Percentiles rank a stretch among this genome's conserved stretches.
Conservation (phyloP, 2,113 vertebrate species). For the Synodontis membranacea region DNA sequence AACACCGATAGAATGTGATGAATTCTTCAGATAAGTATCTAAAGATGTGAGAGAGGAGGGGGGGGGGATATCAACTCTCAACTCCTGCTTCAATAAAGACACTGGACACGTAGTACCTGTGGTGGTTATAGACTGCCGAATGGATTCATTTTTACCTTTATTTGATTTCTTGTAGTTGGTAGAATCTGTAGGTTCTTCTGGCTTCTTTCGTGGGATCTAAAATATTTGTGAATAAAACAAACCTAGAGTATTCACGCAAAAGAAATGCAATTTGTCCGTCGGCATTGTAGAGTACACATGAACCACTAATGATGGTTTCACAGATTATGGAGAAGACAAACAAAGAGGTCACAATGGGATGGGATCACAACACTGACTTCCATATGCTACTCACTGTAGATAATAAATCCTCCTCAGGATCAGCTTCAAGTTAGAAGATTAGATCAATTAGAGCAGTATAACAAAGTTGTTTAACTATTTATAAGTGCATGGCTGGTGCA, state of each 20-base stretch:
- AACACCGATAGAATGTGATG: slow-evolving; percentile 9
- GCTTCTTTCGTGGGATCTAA: slow-evolving; percentile 24
- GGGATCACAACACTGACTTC: neutral
- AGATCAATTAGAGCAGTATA: slow-evolving; percentile 30
- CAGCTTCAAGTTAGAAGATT: slow-evolving; percentile 56
- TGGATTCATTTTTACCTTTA: slow-evolving; percentile 18
- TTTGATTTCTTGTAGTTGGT: neutral
- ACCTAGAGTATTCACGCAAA: neutral
- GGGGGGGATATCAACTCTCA: no score
- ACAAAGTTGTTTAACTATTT: neutral
- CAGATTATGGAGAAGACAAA: neutral
- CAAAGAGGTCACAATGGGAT: neutral
- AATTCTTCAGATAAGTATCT: slow-evolving; percentile 43
- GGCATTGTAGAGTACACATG: neutral
- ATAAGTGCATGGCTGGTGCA: neutral
- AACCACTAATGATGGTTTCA: slow-evolving; percentile 1
- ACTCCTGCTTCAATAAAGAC: neutral
- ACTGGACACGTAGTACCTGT: neutral
- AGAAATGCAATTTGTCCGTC: neutral
- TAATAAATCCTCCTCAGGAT: slow-evolving; percentile 53
- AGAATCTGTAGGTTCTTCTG: slow-evolving; percentile 28
- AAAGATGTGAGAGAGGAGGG: slow-evolving; percentile 20
- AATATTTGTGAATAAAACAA: slow-evolving; percentile 14
- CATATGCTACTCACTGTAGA: slow-evolving; percentile 68
- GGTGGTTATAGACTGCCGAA: neutral